phyloP scores from a whole-genome alignment of 2,113 vertebrate species.

The Seriola aureovittata region DNA sequence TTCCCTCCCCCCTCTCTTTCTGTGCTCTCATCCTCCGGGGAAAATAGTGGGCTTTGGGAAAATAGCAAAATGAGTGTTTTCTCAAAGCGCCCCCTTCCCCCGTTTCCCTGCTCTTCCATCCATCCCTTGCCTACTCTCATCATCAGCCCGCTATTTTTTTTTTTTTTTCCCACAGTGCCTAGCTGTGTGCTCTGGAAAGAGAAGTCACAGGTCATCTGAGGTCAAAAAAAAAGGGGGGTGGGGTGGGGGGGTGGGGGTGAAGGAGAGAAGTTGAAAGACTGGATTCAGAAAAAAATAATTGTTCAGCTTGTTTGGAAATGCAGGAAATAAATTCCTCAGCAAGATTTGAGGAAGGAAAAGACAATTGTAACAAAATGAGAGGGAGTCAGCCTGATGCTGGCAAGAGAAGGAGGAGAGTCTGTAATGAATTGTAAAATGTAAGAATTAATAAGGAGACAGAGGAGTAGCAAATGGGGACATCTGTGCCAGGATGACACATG shows the following conservation, averaged over 20 bases:
- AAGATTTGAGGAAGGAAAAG: constrained; percentile 27
- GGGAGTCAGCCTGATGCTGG: background rate
- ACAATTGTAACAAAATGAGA: background rate
- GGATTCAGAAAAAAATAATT: constrained; percentile 7
- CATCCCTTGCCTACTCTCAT: constrained; percentile 38
- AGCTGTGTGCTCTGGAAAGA: constrained; percentile 54
- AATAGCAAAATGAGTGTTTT: constrained; percentile 73
- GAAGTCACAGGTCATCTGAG: constrained; percentile 62
- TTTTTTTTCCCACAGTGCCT: constrained; percentile 77
- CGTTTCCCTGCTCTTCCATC: constrained; percentile 37
- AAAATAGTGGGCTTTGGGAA: constrained; percentile 68
- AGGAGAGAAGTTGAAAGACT: constrained; percentile 40
- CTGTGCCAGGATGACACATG: constrained; percentile 15
- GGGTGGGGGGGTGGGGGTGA: constrained; percentile 32
- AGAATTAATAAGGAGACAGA: constrained; percentile 10
- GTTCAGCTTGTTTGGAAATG: constrained; percentile 27
- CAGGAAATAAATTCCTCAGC: constrained; percentile 54
- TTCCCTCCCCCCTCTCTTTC: background rate
- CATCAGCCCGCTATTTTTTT: constrained; percentile 17
- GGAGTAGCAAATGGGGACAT: background rate
- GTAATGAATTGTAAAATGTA: constrained; percentile 2
- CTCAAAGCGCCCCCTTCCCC: constrained; percentile 61
- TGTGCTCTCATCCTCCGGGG: constrained; percentile 52
- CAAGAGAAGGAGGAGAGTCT: constrained; percentile 18
- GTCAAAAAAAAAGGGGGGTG: constrained; percentile 45